Base-by-base conservation (phyloP, 1,140 invertebrate genomes). In the Coptotermes formosanus region DNA sequence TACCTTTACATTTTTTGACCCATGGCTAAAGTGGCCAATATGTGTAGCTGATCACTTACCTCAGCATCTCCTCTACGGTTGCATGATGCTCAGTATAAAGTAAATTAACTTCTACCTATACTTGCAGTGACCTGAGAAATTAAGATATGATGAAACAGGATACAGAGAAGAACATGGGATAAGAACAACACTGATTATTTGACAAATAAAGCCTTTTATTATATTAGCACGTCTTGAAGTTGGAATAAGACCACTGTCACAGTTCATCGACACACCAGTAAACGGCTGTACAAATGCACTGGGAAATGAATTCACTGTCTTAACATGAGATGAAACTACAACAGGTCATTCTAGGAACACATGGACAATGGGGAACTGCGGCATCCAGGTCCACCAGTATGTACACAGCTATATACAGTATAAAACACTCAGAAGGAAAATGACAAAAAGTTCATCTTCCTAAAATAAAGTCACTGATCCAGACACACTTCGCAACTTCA, bases 151-250 rank as follows among this genome's bases (percentile, higher is more conserved):
- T 3, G 0, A 75, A 25, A 75, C n/a, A 75, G n/a, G 25, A 75
- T 75, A 30, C 64, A 75, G n/a, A 30, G 7, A 75, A 30, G 25
- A 30, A 75, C 25, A 75, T 9, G n/a, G 52, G 64, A 75, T 75
- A 30, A 75, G 14, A 9, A 75, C 64, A 75, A 75, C 64, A 8
- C 25, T 30, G 64, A 30, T 52, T 84, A 85, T 82, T 86, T 86
- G 82, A 86, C 86, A 86, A 86, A 86, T 86, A 86, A 86, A 86
- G 86, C 86, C 81, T 83, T 86, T 86, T 86, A 85, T 85, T 86
- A 44, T 83, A 32, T 83, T 59, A 83, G 81, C 81, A 83, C 44
- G 38, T 83, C 81, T 83, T 83, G 38, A 86, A 83, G 25, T 64
- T 44, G 59, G 85, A 64, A 85, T 64, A 64, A 55, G 30, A 32